Base-by-base conservation (phyloP, 2,888 invertebrate genomes). In the Trissoscelio sp. region DNA sequence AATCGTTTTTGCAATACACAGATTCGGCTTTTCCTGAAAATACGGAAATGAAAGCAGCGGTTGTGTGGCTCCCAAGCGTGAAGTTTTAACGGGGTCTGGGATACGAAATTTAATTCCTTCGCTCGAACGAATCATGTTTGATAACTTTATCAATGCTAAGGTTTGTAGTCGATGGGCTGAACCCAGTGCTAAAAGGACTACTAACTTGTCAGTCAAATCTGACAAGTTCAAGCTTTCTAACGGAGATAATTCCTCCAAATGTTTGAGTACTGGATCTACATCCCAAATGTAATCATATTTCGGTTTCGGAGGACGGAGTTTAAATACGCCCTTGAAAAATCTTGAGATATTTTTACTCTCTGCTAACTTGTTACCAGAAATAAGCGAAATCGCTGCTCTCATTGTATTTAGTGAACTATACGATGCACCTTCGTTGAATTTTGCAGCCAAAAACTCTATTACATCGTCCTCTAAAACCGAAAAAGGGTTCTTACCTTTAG, bases 271-370 rank as follows among this genome's bases (percentile, higher is more conserved):
- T 2, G 16, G 9, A 18, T 75, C 46, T 5, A 74, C 74, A 34
- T 79, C 74, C 79, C 79, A 82, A 6, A 58, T 74, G 5, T 58
- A n/a, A 24, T 81, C 64, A 31, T 81, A 81, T 42, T 58, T 73
- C 0, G 74, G 16, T 22, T 37, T 57, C 7, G 37, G n/a, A 78
- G n/a, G n/a, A n/a, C n/a, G n/a, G n/a, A n/a, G n/a, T n/a, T n/a
- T n/a, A n/a, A n/a, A n/a, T n/a, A n/a, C 66, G 12, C 78, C 78
- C 37, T 44, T 57, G n/a, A 81, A 69, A 18, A 81, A 46, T 11
- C 74, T 53, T 4, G 53, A 31, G 55, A 69, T 7, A 31, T 53
- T 12, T 64, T 55, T 11, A 60, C n/a, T 16, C 24, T 34, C 12
- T 44, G 57, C 4, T 12, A 44, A n/a, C 83, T 44, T 14, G 14